These are phyloP conservation scores for Chironomus tepperi DNA, from an alignment of 1,140 invertebrate species.

Conservation along the genomic window DNA sequence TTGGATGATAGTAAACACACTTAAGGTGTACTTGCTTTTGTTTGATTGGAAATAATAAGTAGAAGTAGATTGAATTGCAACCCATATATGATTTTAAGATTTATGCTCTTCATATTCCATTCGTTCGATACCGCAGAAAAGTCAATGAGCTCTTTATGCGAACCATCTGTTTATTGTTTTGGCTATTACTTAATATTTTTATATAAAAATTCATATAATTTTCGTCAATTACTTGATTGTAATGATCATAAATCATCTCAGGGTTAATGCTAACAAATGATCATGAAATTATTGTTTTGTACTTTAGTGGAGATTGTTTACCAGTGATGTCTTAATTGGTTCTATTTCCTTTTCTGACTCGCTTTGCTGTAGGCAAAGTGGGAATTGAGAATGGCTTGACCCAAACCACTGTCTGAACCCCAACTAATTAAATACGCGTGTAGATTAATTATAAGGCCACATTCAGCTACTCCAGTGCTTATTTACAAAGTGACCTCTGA, in stretches of 20 bases:
- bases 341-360: too few relatives aligned
- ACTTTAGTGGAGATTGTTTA: too few relatives aligned
- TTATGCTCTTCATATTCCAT: neutral
- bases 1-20: constrained; percentile 1
- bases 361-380: too few relatives aligned
- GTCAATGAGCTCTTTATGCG: neutral
- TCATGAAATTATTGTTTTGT: too few relatives aligned
- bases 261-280: neutral
- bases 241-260: neutral
- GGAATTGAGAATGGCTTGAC: too few relatives aligned
- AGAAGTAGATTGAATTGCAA: neutral
- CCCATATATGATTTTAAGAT: constrained; percentile 22
- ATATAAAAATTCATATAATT: neutral
- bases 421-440: too few relatives aligned
- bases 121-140: neutral
- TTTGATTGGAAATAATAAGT: neutral
- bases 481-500: too few relatives aligned
- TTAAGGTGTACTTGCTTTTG: neutral
- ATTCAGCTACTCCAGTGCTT: too few relatives aligned
- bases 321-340: too few relatives aligned
- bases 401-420: too few relatives aligned
- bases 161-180: constrained; percentile 19
- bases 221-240: constrained; percentile 10
- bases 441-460: too few relatives aligned
- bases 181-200: neutral